Evolutionary conservation across 1,140 invertebrate species (phyloP).

Genomic region (Coenobita brevimanus): DNA sequence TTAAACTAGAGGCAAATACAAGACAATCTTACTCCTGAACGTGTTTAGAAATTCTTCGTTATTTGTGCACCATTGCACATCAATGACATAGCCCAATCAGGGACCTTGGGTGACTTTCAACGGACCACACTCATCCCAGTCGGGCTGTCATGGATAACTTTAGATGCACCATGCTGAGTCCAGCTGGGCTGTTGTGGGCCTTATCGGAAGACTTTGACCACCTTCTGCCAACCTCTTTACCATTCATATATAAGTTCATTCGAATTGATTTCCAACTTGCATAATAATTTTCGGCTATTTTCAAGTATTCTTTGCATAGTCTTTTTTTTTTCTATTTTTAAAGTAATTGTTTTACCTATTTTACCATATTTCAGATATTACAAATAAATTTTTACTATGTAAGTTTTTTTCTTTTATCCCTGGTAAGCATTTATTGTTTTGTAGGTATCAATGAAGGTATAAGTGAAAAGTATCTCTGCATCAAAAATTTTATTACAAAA

Average conservation of each 20-base stretch:
- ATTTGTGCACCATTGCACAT: neutral
- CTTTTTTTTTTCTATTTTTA: no score
- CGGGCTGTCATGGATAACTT: neutral
- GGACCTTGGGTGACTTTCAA: neutral
- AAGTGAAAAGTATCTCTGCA: neutral
- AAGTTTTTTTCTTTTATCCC: neutral
- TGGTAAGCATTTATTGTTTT: neutral
- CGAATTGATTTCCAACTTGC: no score
- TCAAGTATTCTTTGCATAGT: no score
- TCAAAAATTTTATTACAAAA: neutral
- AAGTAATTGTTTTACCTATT: no score
- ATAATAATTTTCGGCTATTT: no score
- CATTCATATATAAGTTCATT: no score
- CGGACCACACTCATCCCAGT: neutral
- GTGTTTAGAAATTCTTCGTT: neutral
- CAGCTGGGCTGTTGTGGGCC: neutral
- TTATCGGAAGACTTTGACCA: neutral
- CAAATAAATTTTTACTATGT: neutral
- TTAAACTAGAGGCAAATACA: neutral
- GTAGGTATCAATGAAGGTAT: no score
- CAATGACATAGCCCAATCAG: neutral
- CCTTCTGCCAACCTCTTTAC: conserved; percentile 1
- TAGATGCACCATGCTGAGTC: neutral
- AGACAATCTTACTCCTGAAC: neutral
- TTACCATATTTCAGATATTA: no score